Conservation (phyloP, 1,140 invertebrate species). For the Listronotus oregonensis region DNA sequence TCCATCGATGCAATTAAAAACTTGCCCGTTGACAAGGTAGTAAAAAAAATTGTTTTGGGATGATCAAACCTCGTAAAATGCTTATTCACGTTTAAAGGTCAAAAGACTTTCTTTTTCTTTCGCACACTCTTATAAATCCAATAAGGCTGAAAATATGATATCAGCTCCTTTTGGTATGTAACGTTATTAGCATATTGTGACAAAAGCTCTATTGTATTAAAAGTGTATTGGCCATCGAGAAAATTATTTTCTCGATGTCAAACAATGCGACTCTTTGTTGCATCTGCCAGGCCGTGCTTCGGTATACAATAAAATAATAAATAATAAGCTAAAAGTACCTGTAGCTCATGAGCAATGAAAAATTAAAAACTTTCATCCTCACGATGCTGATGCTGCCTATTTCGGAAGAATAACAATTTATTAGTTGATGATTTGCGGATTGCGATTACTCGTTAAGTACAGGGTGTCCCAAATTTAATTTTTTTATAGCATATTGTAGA, state of each 20-base stretch:
- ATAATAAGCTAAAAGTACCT: conserved; percentile 39
- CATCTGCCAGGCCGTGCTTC: conserved; percentile 37
- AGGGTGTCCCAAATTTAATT: too few species aligned
- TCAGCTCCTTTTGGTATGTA: conserved; percentile 6
- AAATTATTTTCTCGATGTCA: conserved; percentile 50
- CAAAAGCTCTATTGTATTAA: conserved; percentile 51
- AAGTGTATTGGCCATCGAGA: conserved; percentile 48
- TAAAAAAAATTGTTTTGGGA: too few species aligned
- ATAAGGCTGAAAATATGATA: not conserved
- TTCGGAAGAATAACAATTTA: conserved; percentile 3
- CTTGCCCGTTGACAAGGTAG: too few species aligned
- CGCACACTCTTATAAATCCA: too few species aligned
- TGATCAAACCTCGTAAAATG: too few species aligned
- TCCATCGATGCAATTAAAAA: too few species aligned
- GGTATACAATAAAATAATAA: conserved; percentile 50
- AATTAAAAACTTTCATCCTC: conserved; percentile 40
- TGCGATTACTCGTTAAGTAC: too few species aligned
- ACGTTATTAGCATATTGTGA: conserved; percentile 46
- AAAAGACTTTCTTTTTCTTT: too few species aligned
- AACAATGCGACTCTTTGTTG: conserved; percentile 49
- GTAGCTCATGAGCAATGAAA: conserved; percentile 35
- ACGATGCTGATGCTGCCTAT: conserved; percentile 25
- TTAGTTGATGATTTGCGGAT: too few species aligned
- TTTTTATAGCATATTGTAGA: too few species aligned
- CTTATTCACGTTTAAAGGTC: not conserved